Percentiles rank a stretch among this genome's conserved stretches.
Evolutionary conservation across 2,113 vertebrate species (phyloP).

Genomic region (Gadus macrocephalus): DNA sequence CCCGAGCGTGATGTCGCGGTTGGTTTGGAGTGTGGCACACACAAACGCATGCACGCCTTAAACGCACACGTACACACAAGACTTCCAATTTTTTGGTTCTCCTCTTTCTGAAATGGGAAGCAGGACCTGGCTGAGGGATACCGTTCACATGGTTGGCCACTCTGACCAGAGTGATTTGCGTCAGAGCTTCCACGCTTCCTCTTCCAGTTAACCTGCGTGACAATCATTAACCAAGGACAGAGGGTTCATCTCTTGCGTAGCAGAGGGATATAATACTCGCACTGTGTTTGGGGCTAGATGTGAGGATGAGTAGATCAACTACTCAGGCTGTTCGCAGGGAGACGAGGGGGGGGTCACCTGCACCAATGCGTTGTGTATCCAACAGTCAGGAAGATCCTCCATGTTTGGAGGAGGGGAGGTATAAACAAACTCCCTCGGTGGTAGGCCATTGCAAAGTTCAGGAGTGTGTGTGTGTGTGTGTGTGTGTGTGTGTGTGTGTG

Average conservation of each 20-base stretch:
- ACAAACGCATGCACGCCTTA: too few species aligned
- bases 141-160: constrained; percentile 6
- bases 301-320: too few species aligned
- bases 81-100: too few species aligned
- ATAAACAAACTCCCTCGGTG: constrained; percentile 45
- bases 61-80: too few species aligned
- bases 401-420: constrained; percentile 36
- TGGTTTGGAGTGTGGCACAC: too few species aligned
- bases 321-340: too few species aligned
- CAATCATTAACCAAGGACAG: constrained; percentile 17
- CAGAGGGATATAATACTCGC: too few species aligned
- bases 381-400: constrained; percentile 12
- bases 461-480: constrained; percentile 33
- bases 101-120: too few species aligned
- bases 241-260: background rate
- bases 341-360: background rate
- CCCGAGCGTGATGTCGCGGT: too few species aligned
- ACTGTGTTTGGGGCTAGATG: too few species aligned
- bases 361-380: background rate
- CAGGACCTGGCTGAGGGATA: too few species aligned
- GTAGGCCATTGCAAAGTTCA: constrained; percentile 39
- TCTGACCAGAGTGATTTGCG: background rate
- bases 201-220: background rate
- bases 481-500: constrained; percentile 11
- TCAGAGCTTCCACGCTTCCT: background rate